Percentiles rank a stretch among this genome's conserved stretches.
These are phyloP conservation scores for Brachypterus glaber DNA, from an alignment of 2,888 invertebrate species.

Conservation along the genomic window DNA sequence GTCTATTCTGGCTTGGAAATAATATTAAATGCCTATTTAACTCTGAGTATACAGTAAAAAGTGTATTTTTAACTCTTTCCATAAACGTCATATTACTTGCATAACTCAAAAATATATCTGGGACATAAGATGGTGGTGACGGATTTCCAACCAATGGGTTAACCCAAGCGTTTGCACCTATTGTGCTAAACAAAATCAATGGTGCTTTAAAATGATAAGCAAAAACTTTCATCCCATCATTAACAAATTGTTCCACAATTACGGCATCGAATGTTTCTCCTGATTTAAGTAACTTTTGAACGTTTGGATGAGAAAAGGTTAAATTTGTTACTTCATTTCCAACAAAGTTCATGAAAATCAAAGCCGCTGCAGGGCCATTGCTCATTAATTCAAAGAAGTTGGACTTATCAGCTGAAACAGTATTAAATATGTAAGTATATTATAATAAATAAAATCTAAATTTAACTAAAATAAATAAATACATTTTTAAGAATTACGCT, in stretches of 20 bases:
- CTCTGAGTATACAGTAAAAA: conserved; percentile 20
- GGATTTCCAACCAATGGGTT: conserved; percentile 44
- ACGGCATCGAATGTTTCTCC: conserved; percentile 38
- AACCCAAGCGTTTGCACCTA: conserved; percentile 41
- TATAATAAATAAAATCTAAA: no score
- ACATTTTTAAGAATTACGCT: no score
- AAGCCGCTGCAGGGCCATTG: conserved; percentile 4
- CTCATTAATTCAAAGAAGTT: conserved; percentile 10
- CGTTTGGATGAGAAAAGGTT: conserved; percentile 25
- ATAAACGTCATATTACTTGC: conserved; percentile 44
- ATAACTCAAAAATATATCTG: conserved; percentile 40
- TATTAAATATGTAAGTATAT: no score
- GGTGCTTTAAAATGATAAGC: conserved; percentile 35
- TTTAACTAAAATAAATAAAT: no score
- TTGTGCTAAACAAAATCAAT: conserved; percentile 37
- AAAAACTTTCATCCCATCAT: conserved; percentile 41
- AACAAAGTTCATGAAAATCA: conserved; percentile 13
- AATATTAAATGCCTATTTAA: conserved; percentile 18
- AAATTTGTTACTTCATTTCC: conserved; percentile 16
- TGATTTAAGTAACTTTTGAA: conserved; percentile 30
- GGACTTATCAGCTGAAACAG: no score
- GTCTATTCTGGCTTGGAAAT: conserved; percentile 21
- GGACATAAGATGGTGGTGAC: conserved; percentile 42
- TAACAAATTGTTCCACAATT: conserved; percentile 42
- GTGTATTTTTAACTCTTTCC: conserved; percentile 46